phyloP scores from a whole-genome alignment of 2,113 vertebrate genomes.

The Nesoenas mayeri region DNA sequence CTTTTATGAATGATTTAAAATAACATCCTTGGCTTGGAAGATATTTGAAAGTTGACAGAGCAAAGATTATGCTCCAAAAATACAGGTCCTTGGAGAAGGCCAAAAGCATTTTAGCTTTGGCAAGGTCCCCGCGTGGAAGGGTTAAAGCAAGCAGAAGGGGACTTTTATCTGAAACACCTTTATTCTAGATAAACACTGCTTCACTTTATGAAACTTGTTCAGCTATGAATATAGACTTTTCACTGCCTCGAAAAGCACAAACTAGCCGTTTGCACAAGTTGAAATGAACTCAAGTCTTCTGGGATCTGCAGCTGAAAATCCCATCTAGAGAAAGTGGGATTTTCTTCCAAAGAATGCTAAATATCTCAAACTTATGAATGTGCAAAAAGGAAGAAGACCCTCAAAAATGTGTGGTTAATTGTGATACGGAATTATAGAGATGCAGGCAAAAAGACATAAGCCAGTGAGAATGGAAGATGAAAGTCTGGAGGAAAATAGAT shows the following conservation, averaged over 20 bases:
- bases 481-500: fast-evolving
- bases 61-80: not conserved
- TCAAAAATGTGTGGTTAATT: not conserved
- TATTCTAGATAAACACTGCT: not conserved
- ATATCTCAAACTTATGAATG: not conserved
- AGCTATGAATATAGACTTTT: not conserved
- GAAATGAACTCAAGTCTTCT: not conserved
- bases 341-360: not conserved
- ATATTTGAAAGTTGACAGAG: not conserved
- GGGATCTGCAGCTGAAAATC: not conserved
- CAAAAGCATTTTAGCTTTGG: not conserved
- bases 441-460: not conserved
- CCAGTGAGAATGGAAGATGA: not conserved
- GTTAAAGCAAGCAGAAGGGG: not conserved
- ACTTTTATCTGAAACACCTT: not conserved
- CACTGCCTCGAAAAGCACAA: not conserved
- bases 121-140: not conserved
- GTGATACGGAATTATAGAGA: not conserved
- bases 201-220: not conserved
- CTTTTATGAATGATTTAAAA: not conserved
- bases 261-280: not conserved
- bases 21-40: not conserved
- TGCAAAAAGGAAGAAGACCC: not conserved
- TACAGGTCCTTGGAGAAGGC: not conserved
- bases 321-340: not conserved